Conservation (phyloP, 2,888 invertebrate genomes). For the Drosophila multiciliata region DNA sequence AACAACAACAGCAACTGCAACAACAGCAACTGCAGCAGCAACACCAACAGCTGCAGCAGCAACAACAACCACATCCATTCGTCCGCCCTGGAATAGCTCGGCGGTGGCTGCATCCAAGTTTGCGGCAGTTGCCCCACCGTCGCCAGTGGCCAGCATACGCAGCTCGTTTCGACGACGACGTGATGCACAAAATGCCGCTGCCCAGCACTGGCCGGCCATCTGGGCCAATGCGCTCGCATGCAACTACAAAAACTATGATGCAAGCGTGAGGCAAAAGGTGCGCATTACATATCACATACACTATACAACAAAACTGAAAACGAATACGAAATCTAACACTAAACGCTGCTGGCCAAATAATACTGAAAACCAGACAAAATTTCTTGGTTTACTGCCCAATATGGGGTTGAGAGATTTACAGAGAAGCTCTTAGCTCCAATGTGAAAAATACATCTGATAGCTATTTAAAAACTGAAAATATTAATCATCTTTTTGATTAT, state of each 20-base stretch:
- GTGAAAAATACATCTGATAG: neutral
- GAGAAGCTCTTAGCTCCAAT: neutral
- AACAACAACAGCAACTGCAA: constrained; percentile 9
- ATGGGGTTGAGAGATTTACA: neutral
- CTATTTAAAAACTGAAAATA: neutral
- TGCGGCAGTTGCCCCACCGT: constrained; percentile 53
- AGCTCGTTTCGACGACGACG: constrained; percentile 82
- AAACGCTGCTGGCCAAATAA: neutral
- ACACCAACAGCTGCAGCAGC: constrained; percentile 8
- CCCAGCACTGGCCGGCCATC: constrained; percentile 81
- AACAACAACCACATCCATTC: constrained; percentile 37
- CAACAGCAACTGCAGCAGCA: constrained; percentile 6
- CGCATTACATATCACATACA: constrained; percentile 55
- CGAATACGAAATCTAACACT: neutral
- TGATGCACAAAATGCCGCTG: constrained; percentile 73
- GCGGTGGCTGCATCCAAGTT: constrained; percentile 71
- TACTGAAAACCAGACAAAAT: neutral
- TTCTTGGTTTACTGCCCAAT: neutral
- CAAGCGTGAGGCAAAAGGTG: constrained; percentile 82
- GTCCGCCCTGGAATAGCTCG: constrained; percentile 82
- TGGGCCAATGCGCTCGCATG: constrained; percentile 83
- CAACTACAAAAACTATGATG: constrained; percentile 83
- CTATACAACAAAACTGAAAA: constrained; percentile 33
- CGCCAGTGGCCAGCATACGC: constrained; percentile 63
- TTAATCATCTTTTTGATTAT: neutral